Base-by-base conservation (phyloP, 2,113 vertebrate species). In the Grus americana region DNA sequence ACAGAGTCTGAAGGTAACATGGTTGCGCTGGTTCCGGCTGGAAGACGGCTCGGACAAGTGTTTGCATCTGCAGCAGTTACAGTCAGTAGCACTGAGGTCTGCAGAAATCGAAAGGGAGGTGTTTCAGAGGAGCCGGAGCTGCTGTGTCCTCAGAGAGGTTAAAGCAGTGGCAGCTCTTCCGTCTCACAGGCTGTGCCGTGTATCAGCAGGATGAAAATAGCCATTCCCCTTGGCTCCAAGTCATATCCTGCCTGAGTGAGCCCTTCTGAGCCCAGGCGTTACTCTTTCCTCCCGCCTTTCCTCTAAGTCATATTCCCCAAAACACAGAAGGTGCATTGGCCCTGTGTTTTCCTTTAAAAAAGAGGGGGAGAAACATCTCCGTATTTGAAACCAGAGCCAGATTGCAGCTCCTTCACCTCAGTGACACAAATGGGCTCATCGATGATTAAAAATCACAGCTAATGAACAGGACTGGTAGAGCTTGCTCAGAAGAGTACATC, bases 191-290 rank as follows among this genome's bases (percentile, higher is more conserved):
- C 96, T 81, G 12, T 74, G 80, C 85, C 5, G 21, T 36, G 30
- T 12, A 49, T 10, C 30, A 5, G 6, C 30, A 10, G 3, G 44
- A 71, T 94, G 95, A 76, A 83, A 96, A 87, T 32, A 84, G 95
- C 79, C 71, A 55, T 97, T 87, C 73, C 75, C 90, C 82, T 93
- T 58, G 82, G 95, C 93, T 81, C 83, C 59, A 26, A 79, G 68
- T 86, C 89, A 93, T 80, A 95, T 95, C 96, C 97, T 95, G 87
- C 68, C 92, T 6, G 23, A 90, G 93, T 13, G 78, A 94, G 84
- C 88, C 88, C 85, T 94, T n/a, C 79, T 29, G 78, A 84, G 88
- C 79, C 38, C 80, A 59, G 93, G 58, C 70, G 93, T 82, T 65
- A 17, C 76, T 72, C 73, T 91, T 96, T 95, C 88, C 90, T 96